Percentiles rank a stretch among this genome's conserved stretches.
Evolutionary conservation across 2,888 invertebrate species (phyloP).

Genomic region (Smittia sp.): DNA sequence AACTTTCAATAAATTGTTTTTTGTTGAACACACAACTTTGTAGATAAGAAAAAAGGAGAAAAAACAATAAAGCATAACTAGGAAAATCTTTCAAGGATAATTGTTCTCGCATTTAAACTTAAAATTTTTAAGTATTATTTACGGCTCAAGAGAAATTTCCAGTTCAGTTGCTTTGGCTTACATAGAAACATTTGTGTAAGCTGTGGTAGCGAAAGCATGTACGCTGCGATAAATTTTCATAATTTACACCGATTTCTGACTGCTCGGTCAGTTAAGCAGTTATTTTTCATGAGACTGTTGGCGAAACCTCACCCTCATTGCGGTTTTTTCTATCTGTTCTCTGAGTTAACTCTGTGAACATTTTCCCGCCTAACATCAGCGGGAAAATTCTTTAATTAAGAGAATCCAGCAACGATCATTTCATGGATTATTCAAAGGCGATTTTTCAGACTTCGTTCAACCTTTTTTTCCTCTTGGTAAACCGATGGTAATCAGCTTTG

Average conservation of each 20-base stretch:
- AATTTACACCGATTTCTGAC: background rate
- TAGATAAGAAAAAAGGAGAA: background rate
- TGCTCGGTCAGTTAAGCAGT: background rate
- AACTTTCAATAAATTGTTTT: background rate
- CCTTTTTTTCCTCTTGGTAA: background rate
- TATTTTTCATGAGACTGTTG: background rate
- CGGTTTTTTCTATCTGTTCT: background rate
- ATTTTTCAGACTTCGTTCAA: background rate
- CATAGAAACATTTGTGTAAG: background rate
- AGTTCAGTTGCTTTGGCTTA: background rate
- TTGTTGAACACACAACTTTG: background rate
- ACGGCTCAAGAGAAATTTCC: background rate
- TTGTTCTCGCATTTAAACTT: background rate
- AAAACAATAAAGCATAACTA: background rate
- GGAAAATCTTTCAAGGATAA: background rate
- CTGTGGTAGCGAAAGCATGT: background rate
- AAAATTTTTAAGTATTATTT: background rate
- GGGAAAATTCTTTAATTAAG: constrained; percentile 26
- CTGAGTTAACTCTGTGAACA: background rate
- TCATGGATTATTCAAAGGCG: constrained; percentile 25
- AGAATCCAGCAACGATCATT: constrained; percentile 5
- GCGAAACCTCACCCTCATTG: background rate
- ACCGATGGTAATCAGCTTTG: background rate
- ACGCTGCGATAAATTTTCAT: background rate
- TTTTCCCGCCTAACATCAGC: background rate